Conservation (phyloP, 1,140 invertebrate genomes). For the Nymphalis io region DNA sequence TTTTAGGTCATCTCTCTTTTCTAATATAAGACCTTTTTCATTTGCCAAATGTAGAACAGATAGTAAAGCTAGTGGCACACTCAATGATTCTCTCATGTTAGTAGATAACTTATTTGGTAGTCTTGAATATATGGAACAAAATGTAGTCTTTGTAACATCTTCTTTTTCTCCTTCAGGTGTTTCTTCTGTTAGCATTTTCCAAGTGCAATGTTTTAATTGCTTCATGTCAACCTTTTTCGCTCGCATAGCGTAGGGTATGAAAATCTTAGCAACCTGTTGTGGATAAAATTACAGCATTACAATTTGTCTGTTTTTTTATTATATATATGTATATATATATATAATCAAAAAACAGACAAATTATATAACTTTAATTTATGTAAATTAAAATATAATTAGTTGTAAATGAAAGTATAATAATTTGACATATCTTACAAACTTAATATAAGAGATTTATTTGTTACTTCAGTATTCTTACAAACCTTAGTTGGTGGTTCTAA, state of each 20-base stretch:
- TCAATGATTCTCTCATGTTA: slow-evolving; percentile 86
- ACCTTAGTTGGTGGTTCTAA: slow-evolving; percentile 67
- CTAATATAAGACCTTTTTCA: slow-evolving; percentile 83
- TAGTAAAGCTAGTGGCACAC: slow-evolving; percentile 87
- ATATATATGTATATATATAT: no score
- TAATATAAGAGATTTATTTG: no score
- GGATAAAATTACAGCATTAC: no score
- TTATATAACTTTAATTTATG: no score
- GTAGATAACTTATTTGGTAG: slow-evolving; percentile 83
- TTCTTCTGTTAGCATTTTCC: slow-evolving; percentile 81
- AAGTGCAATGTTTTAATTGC: slow-evolving; percentile 87
- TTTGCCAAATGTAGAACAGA: slow-evolving; percentile 90
- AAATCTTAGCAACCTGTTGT: slow-evolving; percentile 83
- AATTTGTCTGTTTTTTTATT: no score
- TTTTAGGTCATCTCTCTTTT: slow-evolving; percentile 66
- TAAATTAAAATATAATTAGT: no score
- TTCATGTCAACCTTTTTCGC: slow-evolving; percentile 92
- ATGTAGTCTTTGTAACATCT: slow-evolving; percentile 62
- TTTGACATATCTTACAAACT: no score
- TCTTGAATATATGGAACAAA: slow-evolving; percentile 81
- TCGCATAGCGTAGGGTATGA: slow-evolving; percentile 87
- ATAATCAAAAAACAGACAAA: no score
- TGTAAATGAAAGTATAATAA: neutral
- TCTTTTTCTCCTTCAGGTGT: slow-evolving; percentile 61
- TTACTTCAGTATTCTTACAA: slow-evolving; percentile 10